Base-by-base conservation (phyloP, 2,888 invertebrate genomes). In the Drosophila fungiperda region DNA sequence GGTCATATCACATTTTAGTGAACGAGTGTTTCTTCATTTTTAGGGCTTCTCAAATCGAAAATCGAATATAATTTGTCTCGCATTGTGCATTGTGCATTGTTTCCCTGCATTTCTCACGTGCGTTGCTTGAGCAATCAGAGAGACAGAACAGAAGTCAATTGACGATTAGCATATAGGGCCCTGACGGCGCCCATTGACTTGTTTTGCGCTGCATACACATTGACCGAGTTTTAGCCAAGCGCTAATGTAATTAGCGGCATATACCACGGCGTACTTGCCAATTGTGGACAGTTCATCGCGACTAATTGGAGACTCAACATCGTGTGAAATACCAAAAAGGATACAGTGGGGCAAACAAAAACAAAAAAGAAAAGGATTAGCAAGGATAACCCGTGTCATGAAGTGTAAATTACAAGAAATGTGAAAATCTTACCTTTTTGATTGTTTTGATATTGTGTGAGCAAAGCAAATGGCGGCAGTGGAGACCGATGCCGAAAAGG, bases 191-290 rank as follows among this genome's bases (percentile, higher is more conserved):
- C 64, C 81, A 87, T 90, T 90, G 83, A 83, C 85, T 90, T 83
- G 71, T 63, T 73, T 76, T 36, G 75, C 36, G n/a, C 38, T 29
- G 29, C 67, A 68, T 54, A 84, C 77, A 77, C 89, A 85, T 80
- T 92, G 91, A 90, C 90, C 89, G 89, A 90, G 76, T 87, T 91
- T 82, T 58, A 36, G 69, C 9, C 55, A 58, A 52, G 63, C 79
- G 72, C 91, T 93, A 93, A 93, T 93, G 92, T 90, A 92, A 93
- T 93, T 93, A 93, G 90, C 78, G 83, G 74, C 88, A 81, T 92
- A 92, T 92, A 92, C 85, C 87, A 68, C 62, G 73, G 61, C 63
- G 80, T 63, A 69, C 68, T 72, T 67, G 66, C 65, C 68, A 76
- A 63, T 82, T 85, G 73, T 54, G 62, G 62, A 65, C 90, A 93